Base-by-base conservation (phyloP, 1,140 invertebrate species). In the Copidosoma floridanum region DNA sequence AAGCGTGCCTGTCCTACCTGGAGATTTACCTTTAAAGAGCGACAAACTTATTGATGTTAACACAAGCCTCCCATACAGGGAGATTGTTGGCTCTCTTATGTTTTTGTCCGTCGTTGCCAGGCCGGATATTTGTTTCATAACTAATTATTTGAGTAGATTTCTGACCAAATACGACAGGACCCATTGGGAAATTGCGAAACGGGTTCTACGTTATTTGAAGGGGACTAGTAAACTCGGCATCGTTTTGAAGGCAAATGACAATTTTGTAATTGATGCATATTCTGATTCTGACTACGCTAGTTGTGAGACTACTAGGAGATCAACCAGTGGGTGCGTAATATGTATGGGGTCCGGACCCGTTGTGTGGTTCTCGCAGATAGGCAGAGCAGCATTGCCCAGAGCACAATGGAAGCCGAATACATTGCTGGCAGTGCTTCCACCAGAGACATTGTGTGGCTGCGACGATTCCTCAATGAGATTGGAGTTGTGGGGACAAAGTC, bases 251-350 rank as follows among this genome's bases (percentile, higher is more conserved):
- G 14, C 12, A 40, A 40, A 5, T 7, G 37, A 14, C 12, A n/a
- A 3, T 4, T 40, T 40, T 40, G 12, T 4, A 3, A 14, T 40
- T n/a, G 18, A 40, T 40, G 5, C 37, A 40, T 40, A 7, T 40
- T 40, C 55, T 23, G 77, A 77, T 63, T 59, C 73, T 14, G 76
- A 77, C 59, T 75, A 63, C 63, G 74, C 68, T 2, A 67, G 62
- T n/a, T 69, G 69, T 64, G 8, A 21, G 2, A 27, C 51, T 2
- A 61, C 58, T 14, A 44, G 74, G 40, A 68, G 68, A 61, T 69
- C 67, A 18, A 71, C 65, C 8, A 70, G 67, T 20, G 74, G 77
- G 12, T 78, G 68, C 61, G 61, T 73, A 2, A 52, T 75, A 21
- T 59, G 63, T 5, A 55, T 73, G 3, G 60, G 21, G 29, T 67